These are phyloP conservation scores for Tridacna gigas DNA, from an alignment of 2,888 invertebrate species.

Conservation along the genomic window DNA sequence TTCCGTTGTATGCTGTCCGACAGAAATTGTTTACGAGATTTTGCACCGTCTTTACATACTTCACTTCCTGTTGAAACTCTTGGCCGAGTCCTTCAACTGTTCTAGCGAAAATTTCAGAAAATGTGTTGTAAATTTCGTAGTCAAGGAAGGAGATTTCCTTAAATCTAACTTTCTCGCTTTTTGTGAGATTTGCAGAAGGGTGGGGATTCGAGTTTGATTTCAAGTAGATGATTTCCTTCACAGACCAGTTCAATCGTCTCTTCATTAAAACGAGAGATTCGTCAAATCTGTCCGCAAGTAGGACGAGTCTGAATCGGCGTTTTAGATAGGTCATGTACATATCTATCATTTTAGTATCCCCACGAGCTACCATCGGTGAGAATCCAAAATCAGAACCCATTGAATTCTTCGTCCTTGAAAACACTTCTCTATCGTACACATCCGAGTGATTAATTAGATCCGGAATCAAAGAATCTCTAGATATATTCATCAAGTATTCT, in stretches of 20 bases:
- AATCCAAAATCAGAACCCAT: conserved; percentile 59
- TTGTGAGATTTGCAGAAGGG: not conserved
- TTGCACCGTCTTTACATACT: conserved; percentile 26
- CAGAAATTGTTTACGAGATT: conserved; percentile 33
- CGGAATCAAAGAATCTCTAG: conserved; percentile 38
- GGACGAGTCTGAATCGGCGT: conserved; percentile 35
- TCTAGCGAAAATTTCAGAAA: conserved; percentile 27
- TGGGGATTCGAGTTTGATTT: conserved; percentile 40
- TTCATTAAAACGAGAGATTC: conserved; percentile 49
- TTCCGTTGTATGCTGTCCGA: not conserved
- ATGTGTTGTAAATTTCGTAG: conserved; percentile 45
- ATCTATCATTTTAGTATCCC: conserved; percentile 7
- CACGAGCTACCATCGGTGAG: not conserved
- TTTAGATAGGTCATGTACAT: conserved; percentile 14
- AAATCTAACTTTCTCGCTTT: conserved; percentile 22
- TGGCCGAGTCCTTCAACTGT: conserved; percentile 15
- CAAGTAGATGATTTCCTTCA: conserved; percentile 44
- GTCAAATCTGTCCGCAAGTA: conserved; percentile 49
- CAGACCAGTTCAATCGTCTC: conserved; percentile 39
- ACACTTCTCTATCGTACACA: conserved; percentile 35
- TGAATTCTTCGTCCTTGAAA: conserved; percentile 52
- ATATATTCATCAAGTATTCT: conserved; percentile 24
- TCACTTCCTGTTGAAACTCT: conserved; percentile 45
- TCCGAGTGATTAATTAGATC: conserved; percentile 36
- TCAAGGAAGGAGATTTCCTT: conserved; percentile 45